A percentile compares a stretch with the other conserved stretches of the same genome.
phyloP scores from a whole-genome alignment of 2,888 invertebrate genomes.

The Oithona nana region DNA sequence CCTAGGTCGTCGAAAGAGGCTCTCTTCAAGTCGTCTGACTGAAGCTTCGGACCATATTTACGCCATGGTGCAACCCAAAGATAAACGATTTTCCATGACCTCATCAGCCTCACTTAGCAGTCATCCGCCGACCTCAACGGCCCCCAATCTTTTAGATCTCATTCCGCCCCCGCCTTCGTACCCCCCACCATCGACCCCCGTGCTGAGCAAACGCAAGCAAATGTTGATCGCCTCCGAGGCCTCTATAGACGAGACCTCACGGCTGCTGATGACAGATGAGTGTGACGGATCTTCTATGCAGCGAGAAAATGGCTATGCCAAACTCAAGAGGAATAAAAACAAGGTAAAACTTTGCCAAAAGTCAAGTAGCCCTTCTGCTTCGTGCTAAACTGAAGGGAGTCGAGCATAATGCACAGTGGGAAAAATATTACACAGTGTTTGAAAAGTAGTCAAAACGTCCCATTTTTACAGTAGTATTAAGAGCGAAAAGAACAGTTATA shows the following conservation, averaged over 20 bases:
- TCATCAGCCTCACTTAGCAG: background rate
- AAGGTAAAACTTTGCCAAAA: too few relatives aligned
- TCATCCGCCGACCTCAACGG: background rate
- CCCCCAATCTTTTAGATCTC: background rate
- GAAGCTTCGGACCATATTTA: background rate
- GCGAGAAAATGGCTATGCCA: background rate
- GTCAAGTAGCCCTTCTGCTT: too few relatives aligned
- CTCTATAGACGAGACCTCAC: background rate
- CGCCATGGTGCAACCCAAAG: background rate
- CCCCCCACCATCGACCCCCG: background rate
- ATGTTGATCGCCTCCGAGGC: background rate
- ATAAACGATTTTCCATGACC: background rate
- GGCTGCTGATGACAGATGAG: background rate
- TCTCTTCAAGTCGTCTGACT: too few relatives aligned
- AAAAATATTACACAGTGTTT: too few relatives aligned
- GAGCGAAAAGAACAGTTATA: too few relatives aligned
- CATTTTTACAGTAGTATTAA: too few relatives aligned
- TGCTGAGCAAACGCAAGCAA: background rate
- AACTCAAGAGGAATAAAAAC: background rate
- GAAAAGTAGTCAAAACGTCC: too few relatives aligned
- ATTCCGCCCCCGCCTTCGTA: background rate
- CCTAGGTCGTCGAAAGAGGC: background rate
- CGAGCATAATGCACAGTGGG: too few relatives aligned
- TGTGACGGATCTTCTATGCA: background rate
- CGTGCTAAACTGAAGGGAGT: too few relatives aligned